Percentiles rank a stretch among this genome's conserved stretches.
These are phyloP conservation scores for Tenthredo distinguenda DNA, from an alignment of 2,888 invertebrate species.

Conservation along the genomic window DNA sequence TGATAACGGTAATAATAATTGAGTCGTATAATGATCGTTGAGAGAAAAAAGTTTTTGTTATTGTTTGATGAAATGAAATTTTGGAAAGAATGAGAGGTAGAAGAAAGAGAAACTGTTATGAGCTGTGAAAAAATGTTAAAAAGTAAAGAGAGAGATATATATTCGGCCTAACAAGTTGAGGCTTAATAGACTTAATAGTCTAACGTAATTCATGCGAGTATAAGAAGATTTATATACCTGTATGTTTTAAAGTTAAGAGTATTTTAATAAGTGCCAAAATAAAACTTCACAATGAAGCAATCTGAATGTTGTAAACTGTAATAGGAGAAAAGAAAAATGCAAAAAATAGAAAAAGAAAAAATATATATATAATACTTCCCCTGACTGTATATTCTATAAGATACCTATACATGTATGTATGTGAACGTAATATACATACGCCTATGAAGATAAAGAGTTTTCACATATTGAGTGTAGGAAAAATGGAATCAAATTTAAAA, in stretches of 20 bases:
- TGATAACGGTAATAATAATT: not conserved
- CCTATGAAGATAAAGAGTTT: slow-evolving; percentile 9
- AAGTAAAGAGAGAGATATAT: not conserved
- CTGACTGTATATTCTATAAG: slow-evolving; percentile 33
- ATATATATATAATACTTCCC: not conserved
- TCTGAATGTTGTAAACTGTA: slow-evolving; percentile 54
- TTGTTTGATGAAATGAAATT: not conserved
- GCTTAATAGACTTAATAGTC: slow-evolving; percentile 4
- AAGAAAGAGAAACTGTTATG: not conserved
- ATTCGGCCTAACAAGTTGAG: slow-evolving; percentile 7
- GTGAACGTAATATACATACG: slow-evolving; percentile 4
- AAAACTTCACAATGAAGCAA: slow-evolving; percentile 54
- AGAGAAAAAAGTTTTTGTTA: not conserved
- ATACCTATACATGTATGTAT: not conserved
- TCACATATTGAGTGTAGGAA: not conserved
- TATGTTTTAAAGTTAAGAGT: slow-evolving; percentile 43
- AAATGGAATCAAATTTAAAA: not conserved
- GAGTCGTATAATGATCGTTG: not conserved
- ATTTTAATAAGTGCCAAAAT: slow-evolving; percentile 64
- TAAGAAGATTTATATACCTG: slow-evolving; percentile 12
- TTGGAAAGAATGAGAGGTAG: not conserved
- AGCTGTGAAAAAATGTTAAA: not conserved
- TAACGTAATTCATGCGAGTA: not conserved
- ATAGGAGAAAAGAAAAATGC: not conserved
- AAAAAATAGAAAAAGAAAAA: not conserved